Evolutionary conservation across 2,113 vertebrate genomes (phyloP).

Genomic region (Ondatra zibethicus): DNA sequence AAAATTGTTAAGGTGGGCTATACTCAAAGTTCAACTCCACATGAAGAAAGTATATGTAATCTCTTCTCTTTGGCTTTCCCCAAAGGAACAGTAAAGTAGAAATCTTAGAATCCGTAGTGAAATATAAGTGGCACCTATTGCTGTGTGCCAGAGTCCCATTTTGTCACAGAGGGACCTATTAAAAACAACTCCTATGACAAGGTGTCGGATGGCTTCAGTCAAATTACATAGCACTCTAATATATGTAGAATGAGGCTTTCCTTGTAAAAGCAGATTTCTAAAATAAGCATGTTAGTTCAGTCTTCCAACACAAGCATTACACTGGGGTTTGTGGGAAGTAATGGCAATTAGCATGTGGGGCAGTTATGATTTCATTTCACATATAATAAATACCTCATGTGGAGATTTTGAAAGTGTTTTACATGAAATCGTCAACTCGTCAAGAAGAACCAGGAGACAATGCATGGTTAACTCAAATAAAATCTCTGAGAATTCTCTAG

Average conservation of each 20-base stretch:
- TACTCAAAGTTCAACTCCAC: not conserved
- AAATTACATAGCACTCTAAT: conserved; percentile 67
- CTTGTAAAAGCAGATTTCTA: conserved; percentile 59
- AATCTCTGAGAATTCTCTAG: conserved; percentile 31
- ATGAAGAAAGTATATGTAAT: not conserved
- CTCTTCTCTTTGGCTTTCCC: not conserved
- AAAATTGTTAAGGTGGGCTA: not conserved
- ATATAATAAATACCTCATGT: conserved; percentile 49
- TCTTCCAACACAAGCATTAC: conserved; percentile 51
- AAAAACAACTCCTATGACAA: conserved; percentile 67
- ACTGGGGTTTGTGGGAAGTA: conserved; percentile 52
- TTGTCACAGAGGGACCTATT: conserved; percentile 59
- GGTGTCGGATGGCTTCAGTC: conserved; percentile 67
- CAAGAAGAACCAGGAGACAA: conserved; percentile 47
- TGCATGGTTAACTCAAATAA: conserved; percentile 12
- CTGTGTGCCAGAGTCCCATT: conserved; percentile 41
- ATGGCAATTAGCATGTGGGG: conserved; percentile 38
- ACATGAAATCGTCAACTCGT: conserved; percentile 59
- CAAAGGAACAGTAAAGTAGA: not conserved
- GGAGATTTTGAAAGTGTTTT: conserved; percentile 63
- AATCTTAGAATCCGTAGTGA: conserved; percentile 56
- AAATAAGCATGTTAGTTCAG: conserved; percentile 61
- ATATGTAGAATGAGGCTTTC: conserved; percentile 44
- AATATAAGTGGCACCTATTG: conserved; percentile 57
- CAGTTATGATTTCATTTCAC: conserved; percentile 55